Percentiles rank a stretch among this genome's conserved stretches.
These are phyloP conservation scores for Zalophus californianus DNA, from an alignment of 2,797 vertebrate species.

Conservation along the genomic window DNA sequence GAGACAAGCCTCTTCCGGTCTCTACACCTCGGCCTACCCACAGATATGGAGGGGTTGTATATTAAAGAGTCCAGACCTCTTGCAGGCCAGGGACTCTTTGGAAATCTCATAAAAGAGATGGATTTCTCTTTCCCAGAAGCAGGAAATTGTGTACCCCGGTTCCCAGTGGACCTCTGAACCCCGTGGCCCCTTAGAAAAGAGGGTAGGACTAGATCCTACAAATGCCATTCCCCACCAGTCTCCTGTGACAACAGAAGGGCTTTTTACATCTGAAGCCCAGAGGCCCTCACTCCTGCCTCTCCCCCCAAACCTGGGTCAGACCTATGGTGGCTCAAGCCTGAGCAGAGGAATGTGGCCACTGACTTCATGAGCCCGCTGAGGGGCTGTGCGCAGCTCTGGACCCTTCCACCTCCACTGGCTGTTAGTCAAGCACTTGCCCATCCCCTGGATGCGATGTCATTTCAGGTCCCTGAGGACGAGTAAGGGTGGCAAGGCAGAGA, in stretches of 20 bases:
- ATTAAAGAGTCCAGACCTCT: neutral
- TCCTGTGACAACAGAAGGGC: neutral
- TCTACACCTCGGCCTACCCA: neutral
- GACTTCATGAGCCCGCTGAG: neutral
- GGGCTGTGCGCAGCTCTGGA: accelerated
- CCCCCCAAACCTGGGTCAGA: neutral
- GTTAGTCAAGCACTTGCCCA: neutral
- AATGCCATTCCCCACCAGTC: neutral
- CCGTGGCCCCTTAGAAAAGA: neutral
- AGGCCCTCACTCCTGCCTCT: neutral
- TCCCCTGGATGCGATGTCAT: accelerated
- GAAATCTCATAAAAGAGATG: neutral
- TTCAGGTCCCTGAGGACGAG: neutral
- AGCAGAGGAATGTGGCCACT: neutral
- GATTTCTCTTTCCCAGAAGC: neutral
- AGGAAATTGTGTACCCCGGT: neutral
- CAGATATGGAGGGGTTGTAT: too few relatives aligned
- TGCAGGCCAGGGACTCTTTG: neutral
- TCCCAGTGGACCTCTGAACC: neutral
- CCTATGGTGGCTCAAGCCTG: neutral
- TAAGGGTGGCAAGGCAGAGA: neutral
- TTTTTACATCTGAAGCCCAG: neutral
- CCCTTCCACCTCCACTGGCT: neutral
- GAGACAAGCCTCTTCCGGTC: neutral
- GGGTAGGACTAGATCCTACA: neutral